phyloP scores from a whole-genome alignment of 2,888 invertebrate genomes.

The Suillia variegata region DNA sequence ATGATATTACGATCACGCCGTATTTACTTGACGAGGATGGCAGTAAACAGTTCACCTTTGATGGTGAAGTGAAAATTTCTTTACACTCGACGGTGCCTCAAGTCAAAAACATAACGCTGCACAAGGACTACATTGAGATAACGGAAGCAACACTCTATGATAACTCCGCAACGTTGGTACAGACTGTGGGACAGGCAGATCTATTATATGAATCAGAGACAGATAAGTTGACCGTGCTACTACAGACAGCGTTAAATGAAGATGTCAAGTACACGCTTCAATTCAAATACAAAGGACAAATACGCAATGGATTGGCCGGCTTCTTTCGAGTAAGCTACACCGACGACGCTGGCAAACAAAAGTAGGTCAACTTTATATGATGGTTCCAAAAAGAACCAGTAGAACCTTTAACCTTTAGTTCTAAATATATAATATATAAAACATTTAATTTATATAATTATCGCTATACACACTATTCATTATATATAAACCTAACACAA shows the following conservation, averaged over 20 bases:
- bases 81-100: slow-evolving; percentile 59
- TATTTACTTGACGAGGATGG: slow-evolving; percentile 51
- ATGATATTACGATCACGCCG: slow-evolving; percentile 64
- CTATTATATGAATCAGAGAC: slow-evolving; percentile 44
- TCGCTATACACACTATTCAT: no score
- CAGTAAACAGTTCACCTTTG: slow-evolving; percentile 40
- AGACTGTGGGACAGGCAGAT: slow-evolving; percentile 17
- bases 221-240: slow-evolving; percentile 61
- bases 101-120: slow-evolving; percentile 62
- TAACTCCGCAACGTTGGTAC: slow-evolving; percentile 12
- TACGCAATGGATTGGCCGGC: slow-evolving; percentile 57
- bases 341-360: slow-evolving; percentile 33
- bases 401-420: no score
- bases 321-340: slow-evolving; percentile 45
- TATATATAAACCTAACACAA: not conserved
- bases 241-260: slow-evolving; percentile 50
- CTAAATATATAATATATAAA: no score
- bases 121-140: slow-evolving; percentile 51
- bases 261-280: slow-evolving; percentile 59
- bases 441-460: no score
- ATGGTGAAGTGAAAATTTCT: slow-evolving; percentile 60
- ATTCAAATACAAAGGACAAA: slow-evolving; percentile 62
- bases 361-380: no score
- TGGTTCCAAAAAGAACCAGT: no score
- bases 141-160: slow-evolving; percentile 27